Conservation (phyloP, 2,888 invertebrate genomes). For the Pharmacophagus antenor region DNA sequence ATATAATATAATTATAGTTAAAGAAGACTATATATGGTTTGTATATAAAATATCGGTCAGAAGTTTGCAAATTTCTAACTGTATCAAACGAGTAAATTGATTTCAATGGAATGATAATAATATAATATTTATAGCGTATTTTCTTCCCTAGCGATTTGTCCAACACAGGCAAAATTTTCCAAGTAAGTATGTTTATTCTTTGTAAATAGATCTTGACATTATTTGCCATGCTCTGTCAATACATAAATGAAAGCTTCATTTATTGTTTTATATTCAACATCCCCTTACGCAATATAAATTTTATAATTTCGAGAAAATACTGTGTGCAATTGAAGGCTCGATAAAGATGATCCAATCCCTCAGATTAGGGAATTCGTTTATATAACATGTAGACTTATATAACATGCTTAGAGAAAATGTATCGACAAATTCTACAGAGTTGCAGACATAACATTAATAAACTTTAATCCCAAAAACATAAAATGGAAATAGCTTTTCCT, state of each 20-base stretch:
- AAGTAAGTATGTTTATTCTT: conserved; percentile 9
- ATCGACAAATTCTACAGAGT: background rate
- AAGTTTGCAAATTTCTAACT: background rate
- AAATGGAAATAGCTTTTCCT: background rate
- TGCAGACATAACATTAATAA: background rate
- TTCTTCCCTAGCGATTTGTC: background rate
- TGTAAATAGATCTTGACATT: conserved; percentile 15
- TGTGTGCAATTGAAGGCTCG: background rate
- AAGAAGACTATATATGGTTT: background rate
- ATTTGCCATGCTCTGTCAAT: conserved; percentile 11
- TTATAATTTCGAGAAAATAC: background rate
- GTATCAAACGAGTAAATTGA: background rate
- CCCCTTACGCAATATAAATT: background rate
- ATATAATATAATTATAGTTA: background rate
- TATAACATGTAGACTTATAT: too few species aligned
- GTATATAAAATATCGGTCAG: background rate
- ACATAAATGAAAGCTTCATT: conserved; percentile 10
- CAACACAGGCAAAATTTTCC: background rate
- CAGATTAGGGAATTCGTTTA: background rate
- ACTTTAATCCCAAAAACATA: too few species aligned
- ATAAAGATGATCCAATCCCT: background rate
- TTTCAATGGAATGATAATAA: too few species aligned
- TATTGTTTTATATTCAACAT: background rate
- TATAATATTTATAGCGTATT: too few species aligned
- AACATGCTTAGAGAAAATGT: background rate